Evolutionary conservation across 2,888 invertebrate species (phyloP).

Genomic region (Drosophila yooni): DNA sequence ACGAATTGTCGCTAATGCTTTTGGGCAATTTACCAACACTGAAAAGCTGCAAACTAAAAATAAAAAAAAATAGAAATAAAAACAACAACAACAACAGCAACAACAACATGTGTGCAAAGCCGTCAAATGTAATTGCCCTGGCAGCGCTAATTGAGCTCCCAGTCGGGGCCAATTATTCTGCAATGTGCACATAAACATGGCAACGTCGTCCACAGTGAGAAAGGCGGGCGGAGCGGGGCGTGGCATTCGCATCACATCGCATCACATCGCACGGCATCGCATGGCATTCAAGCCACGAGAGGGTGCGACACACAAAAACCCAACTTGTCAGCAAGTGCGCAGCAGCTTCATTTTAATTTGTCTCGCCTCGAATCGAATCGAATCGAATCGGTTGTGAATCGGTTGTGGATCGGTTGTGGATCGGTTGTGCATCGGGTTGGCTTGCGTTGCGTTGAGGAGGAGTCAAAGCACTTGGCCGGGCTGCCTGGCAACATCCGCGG

Average conservation of each 20-base stretch:
- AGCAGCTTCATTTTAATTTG: slow-evolving; percentile 29
- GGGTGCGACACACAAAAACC: slow-evolving; percentile 51
- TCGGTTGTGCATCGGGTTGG: slow-evolving; percentile 19
- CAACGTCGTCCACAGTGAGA: slow-evolving; percentile 44
- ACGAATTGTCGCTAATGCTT: slow-evolving; percentile 60
- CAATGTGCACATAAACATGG: slow-evolving; percentile 66
- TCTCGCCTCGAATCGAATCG: background rate
- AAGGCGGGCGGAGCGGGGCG: slow-evolving; percentile 47
- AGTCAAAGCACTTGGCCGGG: slow-evolving; percentile 72
- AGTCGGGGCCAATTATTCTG: slow-evolving; percentile 77
- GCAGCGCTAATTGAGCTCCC: slow-evolving; percentile 72
- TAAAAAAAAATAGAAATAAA: background rate
- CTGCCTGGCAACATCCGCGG: slow-evolving; percentile 61
- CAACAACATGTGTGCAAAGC: slow-evolving; percentile 59
- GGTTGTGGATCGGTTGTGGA: background rate
- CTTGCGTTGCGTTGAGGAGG: slow-evolving; percentile 55
- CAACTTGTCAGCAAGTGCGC: slow-evolving; percentile 76
- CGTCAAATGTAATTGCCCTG: slow-evolving; percentile 73
- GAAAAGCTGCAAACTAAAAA: slow-evolving; percentile 19
- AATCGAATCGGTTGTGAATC: background rate
- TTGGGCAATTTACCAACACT: slow-evolving; percentile 67
- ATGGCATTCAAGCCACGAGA: slow-evolving; percentile 44
- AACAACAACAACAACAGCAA: background rate
- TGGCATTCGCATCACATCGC: slow-evolving; percentile 25
- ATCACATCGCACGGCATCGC: slow-evolving; percentile 1